Percentiles rank a stretch among this genome's conserved stretches.
These are phyloP conservation scores for Coregonus suidteri DNA, from an alignment of 2,797 vertebrate species.

Conservation along the genomic window DNA sequence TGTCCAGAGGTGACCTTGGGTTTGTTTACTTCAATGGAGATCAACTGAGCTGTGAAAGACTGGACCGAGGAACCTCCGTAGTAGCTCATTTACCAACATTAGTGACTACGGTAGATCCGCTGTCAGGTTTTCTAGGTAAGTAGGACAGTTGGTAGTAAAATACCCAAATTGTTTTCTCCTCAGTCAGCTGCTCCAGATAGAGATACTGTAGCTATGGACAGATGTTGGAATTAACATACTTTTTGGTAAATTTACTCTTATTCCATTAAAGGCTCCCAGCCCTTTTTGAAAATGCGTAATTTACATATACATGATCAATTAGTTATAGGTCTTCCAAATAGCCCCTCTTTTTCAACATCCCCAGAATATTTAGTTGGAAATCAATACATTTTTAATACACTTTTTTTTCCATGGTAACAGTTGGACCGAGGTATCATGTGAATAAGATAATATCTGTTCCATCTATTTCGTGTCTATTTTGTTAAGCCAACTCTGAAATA, in stretches of 20 bases:
- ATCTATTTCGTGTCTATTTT: slow-evolving; percentile 16
- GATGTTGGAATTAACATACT: neutral
- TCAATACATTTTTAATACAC: slow-evolving; percentile 65
- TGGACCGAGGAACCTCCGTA: slow-evolving; percentile 47
- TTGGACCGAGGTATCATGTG: slow-evolving; percentile 46
- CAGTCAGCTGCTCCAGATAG: slow-evolving; percentile 35
- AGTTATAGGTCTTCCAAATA: slow-evolving; percentile 67
- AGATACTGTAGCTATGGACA: slow-evolving; percentile 37
- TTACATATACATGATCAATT: slow-evolving; percentile 62
- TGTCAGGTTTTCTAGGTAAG: slow-evolving; percentile 50
- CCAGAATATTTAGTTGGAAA: slow-evolving; percentile 63
- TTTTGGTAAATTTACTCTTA: slow-evolving; percentile 16
- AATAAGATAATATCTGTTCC: slow-evolving; percentile 36
- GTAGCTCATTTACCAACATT: slow-evolving; percentile 39
- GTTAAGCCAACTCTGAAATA: slow-evolving; percentile 25
- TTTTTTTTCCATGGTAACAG: slow-evolving; percentile 28
- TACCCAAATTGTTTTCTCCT: slow-evolving; percentile 26
- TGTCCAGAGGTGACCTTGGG: slow-evolving; percentile 74
- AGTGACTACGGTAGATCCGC: slow-evolving; percentile 23
- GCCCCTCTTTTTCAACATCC: slow-evolving; percentile 59
- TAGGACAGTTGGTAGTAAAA: slow-evolving; percentile 44
- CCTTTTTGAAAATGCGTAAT: slow-evolving; percentile 68
- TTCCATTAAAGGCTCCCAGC: slow-evolving; percentile 45
- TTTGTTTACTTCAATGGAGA: slow-evolving; percentile 63
- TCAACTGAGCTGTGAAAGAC: slow-evolving; percentile 41